Evolutionary conservation across 1,140 invertebrate genomes (phyloP).

Genomic region (Cydia splendana): DNA sequence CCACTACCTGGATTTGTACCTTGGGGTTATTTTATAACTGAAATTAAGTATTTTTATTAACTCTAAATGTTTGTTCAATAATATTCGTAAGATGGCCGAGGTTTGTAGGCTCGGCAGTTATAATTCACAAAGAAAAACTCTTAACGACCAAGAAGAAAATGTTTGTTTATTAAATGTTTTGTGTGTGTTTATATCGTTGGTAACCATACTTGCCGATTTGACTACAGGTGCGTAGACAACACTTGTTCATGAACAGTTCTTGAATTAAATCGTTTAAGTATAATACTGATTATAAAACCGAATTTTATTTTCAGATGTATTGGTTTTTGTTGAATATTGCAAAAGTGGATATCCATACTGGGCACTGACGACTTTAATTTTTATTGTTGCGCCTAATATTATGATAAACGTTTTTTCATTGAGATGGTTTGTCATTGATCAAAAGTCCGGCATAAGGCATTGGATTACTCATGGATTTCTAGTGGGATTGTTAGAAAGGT

Average conservation of each 20-base stretch:
- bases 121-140: constrained; percentile 55
- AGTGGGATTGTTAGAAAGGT: constrained; percentile 71
- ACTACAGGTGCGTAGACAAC: constrained; percentile 61
- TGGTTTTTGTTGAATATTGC: constrained; percentile 73
- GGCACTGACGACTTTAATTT: constrained; percentile 63
- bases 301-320: constrained; percentile 62
- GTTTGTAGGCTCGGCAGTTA: constrained; percentile 63
- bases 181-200: constrained; percentile 74
- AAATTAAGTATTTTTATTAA: constrained; percentile 25
- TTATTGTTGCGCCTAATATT: constrained; percentile 68
- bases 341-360: constrained; percentile 67
- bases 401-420: constrained; percentile 72
- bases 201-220: constrained; percentile 72
- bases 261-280: constrained; percentile 18
- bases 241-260: constrained; percentile 20
- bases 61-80: constrained; percentile 41
- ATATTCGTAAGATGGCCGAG: constrained; percentile 67
- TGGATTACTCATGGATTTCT: constrained; percentile 70
- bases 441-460: constrained; percentile 57
- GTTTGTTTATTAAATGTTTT: constrained; percentile 73
- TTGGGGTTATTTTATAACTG: constrained; percentile 29
- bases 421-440: constrained; percentile 68
- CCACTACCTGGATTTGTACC: constrained; percentile 29
- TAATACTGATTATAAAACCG: constrained; percentile 21
- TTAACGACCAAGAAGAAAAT: constrained; percentile 65